Percentiles rank a stretch among this genome's conserved stretches.
These are phyloP conservation scores for Bombus affinis DNA, from an alignment of 1,140 invertebrate species.

Conservation along the genomic window DNA sequence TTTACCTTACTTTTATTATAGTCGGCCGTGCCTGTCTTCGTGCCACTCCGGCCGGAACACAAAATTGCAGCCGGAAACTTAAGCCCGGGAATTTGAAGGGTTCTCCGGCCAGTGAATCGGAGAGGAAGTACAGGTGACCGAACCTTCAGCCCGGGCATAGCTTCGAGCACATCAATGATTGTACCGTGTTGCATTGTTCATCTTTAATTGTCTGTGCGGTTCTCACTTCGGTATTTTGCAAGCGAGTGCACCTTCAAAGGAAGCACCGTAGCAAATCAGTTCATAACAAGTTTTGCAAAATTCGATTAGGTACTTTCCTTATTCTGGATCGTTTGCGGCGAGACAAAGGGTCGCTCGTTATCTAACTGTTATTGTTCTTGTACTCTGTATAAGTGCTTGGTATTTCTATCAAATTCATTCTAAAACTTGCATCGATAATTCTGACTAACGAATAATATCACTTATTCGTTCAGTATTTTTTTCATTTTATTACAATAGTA, in stretches of 20 bases:
- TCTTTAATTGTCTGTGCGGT: conserved; percentile 46
- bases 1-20: conserved; percentile 43
- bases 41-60: conserved; percentile 11
- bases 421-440: neutral
- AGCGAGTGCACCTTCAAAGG: conserved; percentile 54
- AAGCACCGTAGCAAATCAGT: conserved; percentile 53
- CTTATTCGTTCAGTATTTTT: neutral
- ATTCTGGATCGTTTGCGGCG: conserved; percentile 53
- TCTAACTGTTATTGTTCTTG: conserved; percentile 20
- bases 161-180: conserved; percentile 31
- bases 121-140: neutral
- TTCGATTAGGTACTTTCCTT: conserved; percentile 70
- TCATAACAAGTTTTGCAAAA: conserved; percentile 75
- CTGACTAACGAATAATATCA: neutral
- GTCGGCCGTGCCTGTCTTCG: neutral
- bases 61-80: conserved; percentile 28
- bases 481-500: neutral
- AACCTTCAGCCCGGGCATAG: conserved; percentile 37
- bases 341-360: conserved; percentile 19
- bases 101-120: neutral
- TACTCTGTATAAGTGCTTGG: conserved; percentile 11
- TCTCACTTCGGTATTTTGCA: conserved; percentile 30
- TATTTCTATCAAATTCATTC: neutral
- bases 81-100: conserved; percentile 4
- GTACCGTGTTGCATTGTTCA: conserved; percentile 45